These are phyloP conservation scores for Taphrorychus bicolor DNA, from an alignment of 2,888 invertebrate genomes.

Conservation along the genomic window DNA sequence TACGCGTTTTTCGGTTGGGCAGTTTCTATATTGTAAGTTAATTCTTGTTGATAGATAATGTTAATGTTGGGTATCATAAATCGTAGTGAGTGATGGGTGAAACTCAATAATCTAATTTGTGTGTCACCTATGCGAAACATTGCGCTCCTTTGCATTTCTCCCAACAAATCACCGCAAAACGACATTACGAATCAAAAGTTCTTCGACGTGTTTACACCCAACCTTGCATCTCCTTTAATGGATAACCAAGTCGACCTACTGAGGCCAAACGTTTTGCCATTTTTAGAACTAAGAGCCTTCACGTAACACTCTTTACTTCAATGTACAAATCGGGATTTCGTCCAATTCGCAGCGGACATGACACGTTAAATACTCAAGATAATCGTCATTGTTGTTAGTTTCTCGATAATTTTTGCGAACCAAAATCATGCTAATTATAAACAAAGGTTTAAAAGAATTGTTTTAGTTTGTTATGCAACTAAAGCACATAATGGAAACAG, in stretches of 20 bases:
- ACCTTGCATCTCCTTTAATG: constrained; percentile 16
- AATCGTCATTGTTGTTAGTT: background rate
- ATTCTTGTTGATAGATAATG: background rate
- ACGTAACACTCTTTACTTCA: background rate
- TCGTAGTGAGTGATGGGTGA: background rate
- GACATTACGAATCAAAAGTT: background rate
- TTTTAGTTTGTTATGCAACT: background rate
- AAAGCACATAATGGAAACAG: background rate
- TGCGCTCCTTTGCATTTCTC: no score
- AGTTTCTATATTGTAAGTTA: constrained; percentile 2
- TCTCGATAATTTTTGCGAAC: background rate
- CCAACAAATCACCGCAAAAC: background rate
- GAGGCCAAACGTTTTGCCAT: constrained; percentile 5
- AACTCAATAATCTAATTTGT: no score
- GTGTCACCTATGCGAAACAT: no score
- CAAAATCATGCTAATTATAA: background rate
- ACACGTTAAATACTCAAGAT: background rate
- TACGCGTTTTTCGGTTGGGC: background rate
- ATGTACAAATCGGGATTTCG: background rate
- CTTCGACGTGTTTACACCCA: background rate
- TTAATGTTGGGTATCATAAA: background rate
- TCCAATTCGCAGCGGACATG: background rate
- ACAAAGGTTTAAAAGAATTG: background rate
- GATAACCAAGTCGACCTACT: constrained; percentile 9
- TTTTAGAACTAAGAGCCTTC: constrained; percentile 11